phyloP scores from a whole-genome alignment of 2,888 invertebrate genomes.

The Pyrrhosoma nymphula region DNA sequence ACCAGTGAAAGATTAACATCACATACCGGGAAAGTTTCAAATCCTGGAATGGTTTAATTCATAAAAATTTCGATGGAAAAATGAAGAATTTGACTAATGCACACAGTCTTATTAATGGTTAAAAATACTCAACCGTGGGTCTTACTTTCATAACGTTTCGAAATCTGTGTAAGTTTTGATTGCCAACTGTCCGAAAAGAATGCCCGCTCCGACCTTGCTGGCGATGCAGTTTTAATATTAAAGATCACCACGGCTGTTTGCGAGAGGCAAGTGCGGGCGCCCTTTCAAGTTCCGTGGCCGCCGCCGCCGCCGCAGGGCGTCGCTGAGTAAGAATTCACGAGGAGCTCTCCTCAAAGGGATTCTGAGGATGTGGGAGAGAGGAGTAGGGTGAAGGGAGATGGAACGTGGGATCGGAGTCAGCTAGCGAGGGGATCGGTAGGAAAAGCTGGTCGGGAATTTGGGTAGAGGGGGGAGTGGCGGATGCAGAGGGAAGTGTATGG shows the following conservation, averaged over 20 bases:
- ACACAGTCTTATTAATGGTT: background rate
- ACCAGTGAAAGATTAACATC: too few relatives aligned
- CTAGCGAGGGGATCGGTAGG: background rate
- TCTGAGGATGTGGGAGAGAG: background rate
- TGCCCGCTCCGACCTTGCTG: background rate
- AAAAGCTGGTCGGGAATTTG: background rate
- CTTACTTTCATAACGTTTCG: background rate
- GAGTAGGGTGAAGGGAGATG: background rate
- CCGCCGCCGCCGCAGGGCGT: background rate
- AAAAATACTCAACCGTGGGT: background rate
- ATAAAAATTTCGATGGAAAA: too few relatives aligned
- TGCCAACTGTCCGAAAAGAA: background rate
- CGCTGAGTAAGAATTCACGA: constrained; percentile 25
- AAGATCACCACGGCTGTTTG: background rate
- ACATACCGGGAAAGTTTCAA: too few relatives aligned
- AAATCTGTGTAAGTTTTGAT: background rate
- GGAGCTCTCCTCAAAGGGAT: background rate
- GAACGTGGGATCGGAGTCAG: too few relatives aligned
- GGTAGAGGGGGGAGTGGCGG: background rate
- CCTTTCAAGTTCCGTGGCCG: background rate
- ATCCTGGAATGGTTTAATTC: too few relatives aligned
- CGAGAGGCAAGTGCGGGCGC: background rate
- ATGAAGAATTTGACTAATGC: too few relatives aligned
- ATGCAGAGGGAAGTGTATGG: background rate
- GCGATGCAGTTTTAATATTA: background rate